These are phyloP conservation scores for Atherinosoma microstoma DNA, from an alignment of 2,797 vertebrate genomes.

Conservation along the genomic window DNA sequence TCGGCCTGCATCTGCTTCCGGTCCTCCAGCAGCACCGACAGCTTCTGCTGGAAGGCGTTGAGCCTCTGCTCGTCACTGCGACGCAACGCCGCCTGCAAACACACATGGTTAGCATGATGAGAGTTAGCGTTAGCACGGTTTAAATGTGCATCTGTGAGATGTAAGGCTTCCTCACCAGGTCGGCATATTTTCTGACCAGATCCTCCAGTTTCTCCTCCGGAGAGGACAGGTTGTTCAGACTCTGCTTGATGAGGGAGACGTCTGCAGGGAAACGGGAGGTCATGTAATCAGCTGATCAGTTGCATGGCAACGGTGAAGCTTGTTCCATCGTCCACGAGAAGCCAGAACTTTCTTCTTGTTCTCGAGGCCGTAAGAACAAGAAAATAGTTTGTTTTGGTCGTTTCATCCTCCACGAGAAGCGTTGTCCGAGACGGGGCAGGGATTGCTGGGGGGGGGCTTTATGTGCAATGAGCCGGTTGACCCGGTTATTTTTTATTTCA, in stretches of 20 bases:
- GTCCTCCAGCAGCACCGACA: conserved; percentile 84
- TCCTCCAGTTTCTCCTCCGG: conserved; percentile 90
- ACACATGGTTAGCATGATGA: neutral
- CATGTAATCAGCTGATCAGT: neutral
- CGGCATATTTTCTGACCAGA: conserved; percentile 88
- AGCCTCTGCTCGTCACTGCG: conserved; percentile 85
- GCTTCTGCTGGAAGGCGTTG: conserved; percentile 85
- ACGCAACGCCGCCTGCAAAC: conserved; percentile 83
- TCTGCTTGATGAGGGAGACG: conserved; percentile 86
- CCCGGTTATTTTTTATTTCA: too few species aligned
- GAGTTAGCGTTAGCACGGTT: neutral
- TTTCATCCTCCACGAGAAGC: too few species aligned
- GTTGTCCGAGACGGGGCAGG: too few species aligned
- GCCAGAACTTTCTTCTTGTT: too few species aligned
- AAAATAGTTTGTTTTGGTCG: too few species aligned
- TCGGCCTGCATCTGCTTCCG: conserved; percentile 89
- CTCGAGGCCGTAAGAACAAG: too few species aligned
- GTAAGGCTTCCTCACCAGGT: conserved; percentile 84
- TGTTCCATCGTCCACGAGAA: too few species aligned
- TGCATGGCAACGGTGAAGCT: too few species aligned
- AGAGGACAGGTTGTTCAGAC: conserved; percentile 84
- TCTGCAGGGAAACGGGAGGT: conserved; percentile 72
- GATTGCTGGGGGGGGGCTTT: too few species aligned
- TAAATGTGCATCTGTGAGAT: too few species aligned
- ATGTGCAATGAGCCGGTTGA: too few species aligned